phyloP scores from a whole-genome alignment of 1,140 invertebrate species.

The Aphaenogaster floridana region DNA sequence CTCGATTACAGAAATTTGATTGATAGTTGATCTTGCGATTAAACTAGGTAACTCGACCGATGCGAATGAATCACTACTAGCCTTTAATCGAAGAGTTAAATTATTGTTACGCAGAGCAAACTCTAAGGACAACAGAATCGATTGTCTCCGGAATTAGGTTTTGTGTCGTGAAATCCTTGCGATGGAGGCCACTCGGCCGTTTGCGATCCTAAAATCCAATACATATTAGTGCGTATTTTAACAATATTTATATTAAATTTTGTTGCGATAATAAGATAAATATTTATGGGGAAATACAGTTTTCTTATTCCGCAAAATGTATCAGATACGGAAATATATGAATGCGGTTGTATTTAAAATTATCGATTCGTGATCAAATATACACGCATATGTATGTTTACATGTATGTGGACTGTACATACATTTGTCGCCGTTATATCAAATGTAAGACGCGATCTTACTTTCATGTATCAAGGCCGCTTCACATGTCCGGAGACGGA shows the following conservation, averaged over 20 bases:
- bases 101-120: slow-evolving; percentile 24
- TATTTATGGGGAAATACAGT: neutral
- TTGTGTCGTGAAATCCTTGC: slow-evolving; percentile 11
- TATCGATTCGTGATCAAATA: neutral
- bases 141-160: slow-evolving; percentile 18
- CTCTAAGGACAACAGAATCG: slow-evolving; percentile 25
- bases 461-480: slow-evolving; percentile 84
- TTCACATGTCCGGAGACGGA: slow-evolving; percentile 73
- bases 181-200: neutral
- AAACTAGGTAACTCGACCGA: slow-evolving; percentile 4
- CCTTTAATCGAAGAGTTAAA: slow-evolving; percentile 4
- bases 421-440: slow-evolving; percentile 27
- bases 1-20: neutral
- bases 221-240: neutral
- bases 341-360: neutral
- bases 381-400: neutral
- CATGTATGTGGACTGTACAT: neutral
- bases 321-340: slow-evolving; percentile 10
- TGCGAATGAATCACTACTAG: slow-evolving; percentile 16
- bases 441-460: slow-evolving; percentile 76
- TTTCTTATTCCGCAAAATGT: neutral
- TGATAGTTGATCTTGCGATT: neutral
- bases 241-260: slow-evolving; percentile 24
- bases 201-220: neutral
- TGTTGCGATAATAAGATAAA: neutral